Base-by-base conservation (phyloP, 2,888 invertebrate genomes). In the Nesidiocoris tenuis region DNA sequence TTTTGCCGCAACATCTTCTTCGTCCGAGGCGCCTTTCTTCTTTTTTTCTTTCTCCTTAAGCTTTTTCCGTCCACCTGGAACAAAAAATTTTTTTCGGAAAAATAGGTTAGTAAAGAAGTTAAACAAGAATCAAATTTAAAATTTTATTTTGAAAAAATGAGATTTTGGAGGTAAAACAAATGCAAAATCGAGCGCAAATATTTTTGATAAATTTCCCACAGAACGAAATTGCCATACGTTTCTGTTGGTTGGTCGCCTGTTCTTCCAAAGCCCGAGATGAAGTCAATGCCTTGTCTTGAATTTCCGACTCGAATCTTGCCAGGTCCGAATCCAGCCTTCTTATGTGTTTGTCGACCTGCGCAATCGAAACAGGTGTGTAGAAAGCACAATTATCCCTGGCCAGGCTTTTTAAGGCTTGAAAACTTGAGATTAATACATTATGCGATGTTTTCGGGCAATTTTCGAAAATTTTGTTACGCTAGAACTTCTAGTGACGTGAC, bases 301-400 rank as follows among this genome's bases (percentile, higher is more conserved):
- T 93, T 85, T 98, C 97, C 0, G 95, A 92, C 84, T 98, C 98
- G 83, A 98, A 98, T 77, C 96, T 89, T 0, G 96, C 96, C 82
- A 98, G 87, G 86, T 98, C 98, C 75, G 96, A 95, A 85, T 98
- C 98, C 82, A 98, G 86, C 81, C 96, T 89, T 81, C 98, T 87
- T 80, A 98, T 98, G 84, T 98, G 98, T 84, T 98, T 98, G 84
- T 99, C 98, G 55, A 98, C 96, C 87, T 87, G 74, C 9, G 80
- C 80, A 71, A 23, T 72, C 18, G 1, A 9, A 17, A 55, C 39
- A 39, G 7, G 65, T 16, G 77, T 12, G 67, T 59, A 21, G 12
- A 16, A 70, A 64, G 66, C 22, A 25, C 12, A 23, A 21, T 54
- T 22, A 72, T 25, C 3, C 16, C n/a, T n/a, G n/a, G n/a, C n/a